phyloP scores from a whole-genome alignment of 1,140 invertebrate genomes.

The Bombus balteatus region DNA sequence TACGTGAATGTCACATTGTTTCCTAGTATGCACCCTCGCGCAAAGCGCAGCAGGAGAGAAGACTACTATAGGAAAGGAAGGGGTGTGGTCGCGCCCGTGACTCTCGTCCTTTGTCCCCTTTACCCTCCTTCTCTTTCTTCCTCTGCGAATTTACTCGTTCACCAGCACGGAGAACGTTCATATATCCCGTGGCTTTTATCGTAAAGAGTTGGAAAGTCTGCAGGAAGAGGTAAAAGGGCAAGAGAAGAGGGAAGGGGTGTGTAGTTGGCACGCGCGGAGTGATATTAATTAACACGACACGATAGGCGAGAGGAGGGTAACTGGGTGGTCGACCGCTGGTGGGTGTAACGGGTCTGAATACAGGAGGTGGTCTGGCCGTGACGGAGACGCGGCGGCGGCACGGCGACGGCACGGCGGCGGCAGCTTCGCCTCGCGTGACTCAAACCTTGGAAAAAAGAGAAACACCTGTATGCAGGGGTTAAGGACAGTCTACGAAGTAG shows the following conservation, averaged over 20 bases:
- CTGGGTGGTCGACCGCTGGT: constrained; percentile 6
- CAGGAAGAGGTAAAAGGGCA: too few relatives aligned
- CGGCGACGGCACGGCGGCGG: background rate
- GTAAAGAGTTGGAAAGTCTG: constrained; percentile 11
- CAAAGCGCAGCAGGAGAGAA: background rate
- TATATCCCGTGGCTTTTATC: constrained; percentile 42
- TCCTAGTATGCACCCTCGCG: constrained; percentile 56
- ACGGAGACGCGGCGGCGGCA: background rate
- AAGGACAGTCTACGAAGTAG: constrained; percentile 27
- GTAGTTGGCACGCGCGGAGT: constrained; percentile 23
- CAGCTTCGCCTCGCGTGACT: constrained; percentile 56
- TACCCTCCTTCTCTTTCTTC: constrained; percentile 2
- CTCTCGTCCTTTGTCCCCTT: constrained; percentile 37
- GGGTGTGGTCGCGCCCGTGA: constrained; percentile 50
- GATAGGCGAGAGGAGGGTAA: background rate
- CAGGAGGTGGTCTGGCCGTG: background rate
- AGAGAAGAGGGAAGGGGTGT: too few relatives aligned
- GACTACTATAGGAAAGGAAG: background rate
- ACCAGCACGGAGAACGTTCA: background rate
- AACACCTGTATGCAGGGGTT: constrained; percentile 53
- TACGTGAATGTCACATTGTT: constrained; percentile 70
- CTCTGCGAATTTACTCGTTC: constrained; percentile 19
- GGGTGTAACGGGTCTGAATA: constrained; percentile 15
- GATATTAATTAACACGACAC: constrained; percentile 61
- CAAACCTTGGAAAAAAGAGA: constrained; percentile 41